Conservation (phyloP, 2,797 vertebrate species). For the Nyctalus aviator region DNA sequence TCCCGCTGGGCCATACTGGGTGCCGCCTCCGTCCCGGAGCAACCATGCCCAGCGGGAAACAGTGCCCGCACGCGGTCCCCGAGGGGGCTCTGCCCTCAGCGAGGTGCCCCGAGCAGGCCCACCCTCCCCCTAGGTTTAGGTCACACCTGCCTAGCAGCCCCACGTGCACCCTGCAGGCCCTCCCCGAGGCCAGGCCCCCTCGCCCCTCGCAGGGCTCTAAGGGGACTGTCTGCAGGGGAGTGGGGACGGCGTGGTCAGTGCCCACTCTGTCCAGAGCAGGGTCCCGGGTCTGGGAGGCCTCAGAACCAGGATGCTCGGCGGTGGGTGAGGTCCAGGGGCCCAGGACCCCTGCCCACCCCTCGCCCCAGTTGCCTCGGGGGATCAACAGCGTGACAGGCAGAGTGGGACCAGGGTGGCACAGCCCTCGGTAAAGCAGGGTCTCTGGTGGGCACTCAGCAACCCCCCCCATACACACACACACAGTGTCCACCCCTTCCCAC, state of each 20-base stretch:
- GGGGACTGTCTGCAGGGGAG: neutral
- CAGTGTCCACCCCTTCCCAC: neutral
- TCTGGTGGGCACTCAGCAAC: neutral
- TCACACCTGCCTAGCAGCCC: neutral
- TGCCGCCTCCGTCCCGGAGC: too few relatives aligned
- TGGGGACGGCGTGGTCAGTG: rapidly evolving
- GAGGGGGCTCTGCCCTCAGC: neutral
- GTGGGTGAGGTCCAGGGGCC: neutral
- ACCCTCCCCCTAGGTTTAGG: rapidly evolving
- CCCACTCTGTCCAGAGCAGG: neutral
- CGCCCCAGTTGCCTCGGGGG: neutral
- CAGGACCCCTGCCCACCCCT: neutral
- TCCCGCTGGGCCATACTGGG: neutral
- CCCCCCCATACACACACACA: neutral
- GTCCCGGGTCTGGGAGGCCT: neutral
- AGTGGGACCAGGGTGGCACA: rapidly evolving
- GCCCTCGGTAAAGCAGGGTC: neutral
- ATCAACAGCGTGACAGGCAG: neutral
- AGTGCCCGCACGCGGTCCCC: neutral
- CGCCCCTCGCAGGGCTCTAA: neutral
- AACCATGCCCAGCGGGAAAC: too few relatives aligned
- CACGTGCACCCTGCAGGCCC: rapidly evolving
- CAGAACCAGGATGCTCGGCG: neutral
- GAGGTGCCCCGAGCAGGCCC: neutral
- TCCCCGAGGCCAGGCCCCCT: neutral